Evolutionary conservation across 2,113 vertebrate genomes (phyloP).

Genomic region (Serinus canaria): DNA sequence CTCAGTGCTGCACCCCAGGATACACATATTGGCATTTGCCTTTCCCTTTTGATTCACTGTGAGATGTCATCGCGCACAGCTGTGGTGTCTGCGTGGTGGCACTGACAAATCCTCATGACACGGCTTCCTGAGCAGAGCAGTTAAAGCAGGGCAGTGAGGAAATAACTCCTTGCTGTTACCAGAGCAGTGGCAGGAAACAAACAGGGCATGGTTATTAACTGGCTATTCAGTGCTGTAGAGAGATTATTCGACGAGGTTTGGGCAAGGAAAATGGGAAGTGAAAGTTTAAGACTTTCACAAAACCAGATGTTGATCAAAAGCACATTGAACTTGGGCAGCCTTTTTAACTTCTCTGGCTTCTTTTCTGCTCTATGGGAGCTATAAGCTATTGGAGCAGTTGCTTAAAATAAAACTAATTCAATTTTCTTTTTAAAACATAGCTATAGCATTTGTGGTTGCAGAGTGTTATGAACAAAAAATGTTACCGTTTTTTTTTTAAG

Average conservation of each 20-base stretch:
- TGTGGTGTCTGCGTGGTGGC: not conserved
- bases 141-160: not conserved
- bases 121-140: not conserved
- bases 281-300: not conserved
- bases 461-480: not conserved
- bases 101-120: not conserved
- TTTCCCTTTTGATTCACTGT: constrained; percentile 29
- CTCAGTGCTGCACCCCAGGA: not conserved
- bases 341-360: not conserved
- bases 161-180: not conserved
- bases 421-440: not conserved
- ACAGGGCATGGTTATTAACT: not conserved
- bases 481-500: too few species aligned
- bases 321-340: not conserved
- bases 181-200: not conserved
- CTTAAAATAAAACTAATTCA: not conserved
- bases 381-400: not conserved
- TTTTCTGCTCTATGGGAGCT: not conserved
- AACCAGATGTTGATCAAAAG: not conserved
- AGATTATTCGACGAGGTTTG: not conserved
- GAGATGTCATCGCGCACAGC: not conserved
- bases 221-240: not conserved
- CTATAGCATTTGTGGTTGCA: not conserved
- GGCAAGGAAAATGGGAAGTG: not conserved
- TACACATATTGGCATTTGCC: not conserved